These are phyloP conservation scores for Drosophila quadrilineata DNA, from an alignment of 1,140 invertebrate genomes.

Conservation along the genomic window DNA sequence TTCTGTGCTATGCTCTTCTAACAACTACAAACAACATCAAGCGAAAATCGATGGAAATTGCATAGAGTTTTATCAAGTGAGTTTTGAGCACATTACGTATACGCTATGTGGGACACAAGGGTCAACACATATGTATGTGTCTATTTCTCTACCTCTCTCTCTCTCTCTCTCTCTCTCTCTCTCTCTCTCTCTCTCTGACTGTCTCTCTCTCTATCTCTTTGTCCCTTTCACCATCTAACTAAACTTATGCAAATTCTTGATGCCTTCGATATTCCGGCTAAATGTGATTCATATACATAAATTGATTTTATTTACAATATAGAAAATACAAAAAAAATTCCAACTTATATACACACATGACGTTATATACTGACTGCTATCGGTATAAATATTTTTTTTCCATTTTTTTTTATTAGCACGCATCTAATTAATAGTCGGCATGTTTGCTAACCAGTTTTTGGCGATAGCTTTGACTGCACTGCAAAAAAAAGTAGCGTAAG, in stretches of 20 bases:
- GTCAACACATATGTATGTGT: background rate
- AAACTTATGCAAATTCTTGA: slow-evolving; percentile 9
- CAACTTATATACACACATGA: slow-evolving; percentile 3
- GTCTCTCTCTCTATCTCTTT: too few relatives aligned
- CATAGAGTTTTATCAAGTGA: slow-evolving; percentile 7
- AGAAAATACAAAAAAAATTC: slow-evolving; percentile 14
- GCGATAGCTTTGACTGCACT: too few relatives aligned
- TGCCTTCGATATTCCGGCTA: background rate
- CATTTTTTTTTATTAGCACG: slow-evolving; percentile 1
- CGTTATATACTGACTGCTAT: background rate
- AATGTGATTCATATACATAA: slow-evolving; percentile 20
- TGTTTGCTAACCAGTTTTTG: slow-evolving; percentile 14
- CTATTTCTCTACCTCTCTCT: too few relatives aligned
- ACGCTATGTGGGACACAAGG: slow-evolving; percentile 31
- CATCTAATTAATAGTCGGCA: slow-evolving; percentile 1
- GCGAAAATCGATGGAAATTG: slow-evolving; percentile 21
- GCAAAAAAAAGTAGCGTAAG: too few relatives aligned
- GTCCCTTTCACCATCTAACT: too few relatives aligned
- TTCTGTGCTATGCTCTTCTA: background rate
- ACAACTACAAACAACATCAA: background rate
- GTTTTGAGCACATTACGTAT: slow-evolving; percentile 24
- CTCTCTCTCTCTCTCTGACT: too few relatives aligned
- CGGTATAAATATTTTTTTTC: background rate
- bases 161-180: too few relatives aligned
- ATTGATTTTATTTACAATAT: slow-evolving; percentile 21